Conservation (phyloP, 1,140 invertebrate genomes). For the Cecropterus lyciades region DNA sequence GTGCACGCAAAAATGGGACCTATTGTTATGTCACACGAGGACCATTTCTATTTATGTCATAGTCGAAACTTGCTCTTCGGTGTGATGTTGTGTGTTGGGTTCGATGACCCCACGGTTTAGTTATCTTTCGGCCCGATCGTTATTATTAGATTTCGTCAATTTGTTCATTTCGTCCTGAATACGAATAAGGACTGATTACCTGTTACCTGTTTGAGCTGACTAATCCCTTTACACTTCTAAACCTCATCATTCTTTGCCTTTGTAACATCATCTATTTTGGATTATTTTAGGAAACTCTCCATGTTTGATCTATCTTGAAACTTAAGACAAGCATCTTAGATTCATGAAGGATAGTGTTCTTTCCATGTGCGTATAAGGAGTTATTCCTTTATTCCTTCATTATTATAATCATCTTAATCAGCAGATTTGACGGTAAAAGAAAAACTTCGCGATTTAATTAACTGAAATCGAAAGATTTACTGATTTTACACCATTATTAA, state of each 20-base stretch:
- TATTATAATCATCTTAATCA: too few relatives aligned
- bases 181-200: background rate
- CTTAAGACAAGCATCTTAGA: too few relatives aligned
- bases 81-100: conserved; percentile 16
- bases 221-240: background rate
- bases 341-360: too few relatives aligned
- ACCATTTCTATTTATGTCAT: conserved; percentile 37
- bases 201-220: conserved; percentile 1
- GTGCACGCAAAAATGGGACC: conserved; percentile 27
- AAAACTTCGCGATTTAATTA: too few relatives aligned
- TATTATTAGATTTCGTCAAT: conserved; percentile 26
- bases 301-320: too few relatives aligned
- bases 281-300: too few relatives aligned
- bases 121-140: conserved; percentile 24
- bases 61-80: conserved; percentile 30
- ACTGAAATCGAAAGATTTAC: too few relatives aligned
- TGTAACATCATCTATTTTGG: too few relatives aligned
- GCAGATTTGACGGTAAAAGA: too few relatives aligned
- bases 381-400: too few relatives aligned
- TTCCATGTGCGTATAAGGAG: too few relatives aligned
- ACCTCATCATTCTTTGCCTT: background rate
- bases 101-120: conserved; percentile 16
- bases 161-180: conserved; percentile 21
- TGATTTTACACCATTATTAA: too few relatives aligned
- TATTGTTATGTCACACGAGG: conserved; percentile 31